Conservation (phyloP, 2,797 vertebrate species). For the Dryobates pubescens region DNA sequence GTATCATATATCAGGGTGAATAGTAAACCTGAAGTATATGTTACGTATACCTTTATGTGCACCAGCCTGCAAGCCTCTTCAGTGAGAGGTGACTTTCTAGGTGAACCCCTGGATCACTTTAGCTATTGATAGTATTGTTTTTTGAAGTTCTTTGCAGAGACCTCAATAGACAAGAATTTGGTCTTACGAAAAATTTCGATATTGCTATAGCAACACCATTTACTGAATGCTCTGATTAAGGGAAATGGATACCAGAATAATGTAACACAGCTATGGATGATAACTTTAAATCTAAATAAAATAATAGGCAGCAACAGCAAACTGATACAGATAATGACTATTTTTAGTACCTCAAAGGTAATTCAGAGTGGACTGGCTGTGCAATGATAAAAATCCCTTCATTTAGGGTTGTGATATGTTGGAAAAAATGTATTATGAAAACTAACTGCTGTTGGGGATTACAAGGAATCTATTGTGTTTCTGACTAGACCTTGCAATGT, state of each 20-base stretch:
- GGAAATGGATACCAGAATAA: slow-evolving; percentile 35
- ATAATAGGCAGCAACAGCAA: not conserved
- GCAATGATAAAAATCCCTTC: not conserved
- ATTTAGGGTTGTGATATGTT: not conserved
- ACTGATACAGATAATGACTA: not conserved
- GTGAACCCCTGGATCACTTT: not conserved
- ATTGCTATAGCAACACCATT: slow-evolving; percentile 66
- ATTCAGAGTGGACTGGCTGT: not conserved
- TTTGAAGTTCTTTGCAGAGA: not conserved
- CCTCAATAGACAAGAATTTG: not conserved
- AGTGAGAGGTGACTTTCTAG: not conserved
- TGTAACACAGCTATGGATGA: not conserved
- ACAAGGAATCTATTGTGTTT: not conserved
- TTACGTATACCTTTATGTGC: not conserved
- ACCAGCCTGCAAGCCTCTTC: not conserved
- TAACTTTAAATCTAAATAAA: slow-evolving; percentile 19
- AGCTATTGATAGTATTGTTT: not conserved
- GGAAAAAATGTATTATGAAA: not conserved
- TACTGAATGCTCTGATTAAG: slow-evolving; percentile 46
- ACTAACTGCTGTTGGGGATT: not conserved
- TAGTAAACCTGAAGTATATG: not conserved
- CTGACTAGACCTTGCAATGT: not conserved
- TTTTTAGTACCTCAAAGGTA: not conserved
- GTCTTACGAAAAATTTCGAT: slow-evolving; percentile 13
- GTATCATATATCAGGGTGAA: not conserved